Evolutionary conservation across 2,888 invertebrate species (phyloP), one percentile per base, ranked within the genome.

Genomic region (Prionchulus punctatus): DNA sequence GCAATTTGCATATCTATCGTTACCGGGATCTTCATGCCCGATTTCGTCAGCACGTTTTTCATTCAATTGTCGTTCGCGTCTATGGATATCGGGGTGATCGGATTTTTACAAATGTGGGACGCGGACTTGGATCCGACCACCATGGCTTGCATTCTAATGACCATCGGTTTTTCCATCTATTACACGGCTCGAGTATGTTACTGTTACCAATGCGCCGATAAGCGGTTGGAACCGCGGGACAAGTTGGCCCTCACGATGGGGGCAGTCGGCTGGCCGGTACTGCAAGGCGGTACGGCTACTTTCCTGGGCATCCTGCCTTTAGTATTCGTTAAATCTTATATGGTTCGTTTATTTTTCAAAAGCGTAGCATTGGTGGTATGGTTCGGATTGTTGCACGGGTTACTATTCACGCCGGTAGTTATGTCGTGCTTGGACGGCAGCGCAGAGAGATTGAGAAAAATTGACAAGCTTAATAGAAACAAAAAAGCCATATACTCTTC

Each of bases 81-180:
- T 12, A 91, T 92, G 62, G 91, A 91, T 73, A 75, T 84, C 15
- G 91, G 92, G 1, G 91, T 92, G 0, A 84, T 89, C 1, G 91
- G 91, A 7, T 92, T 89, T 76, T 91, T 92, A 91, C 85, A 90
- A 0, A 76, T 91, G 28, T 92, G 91, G 91, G 83, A 83, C 64
- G 90, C 92, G 7, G 88, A 88, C 68, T 77, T 92, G 56, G 50
- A 49, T 21, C 50, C 50, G 21, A 30, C 28, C 30, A 49, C 50
- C 50, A 90, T 90, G 89, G 89, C 90, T 59, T 89, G 90, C 71
- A 78, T 92, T 55, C 91, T 92, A 63, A 91, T 92, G 90, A 91
- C 91, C 71, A 90, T 92, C 60, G 92, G 91, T 54, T 91, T 91
- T 76, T 89, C 88, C 4, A 90, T 92, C 0, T 91, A 91, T 69